phyloP scores from a whole-genome alignment of 2,797 vertebrate species.

The Crocidura indochinensis region DNA sequence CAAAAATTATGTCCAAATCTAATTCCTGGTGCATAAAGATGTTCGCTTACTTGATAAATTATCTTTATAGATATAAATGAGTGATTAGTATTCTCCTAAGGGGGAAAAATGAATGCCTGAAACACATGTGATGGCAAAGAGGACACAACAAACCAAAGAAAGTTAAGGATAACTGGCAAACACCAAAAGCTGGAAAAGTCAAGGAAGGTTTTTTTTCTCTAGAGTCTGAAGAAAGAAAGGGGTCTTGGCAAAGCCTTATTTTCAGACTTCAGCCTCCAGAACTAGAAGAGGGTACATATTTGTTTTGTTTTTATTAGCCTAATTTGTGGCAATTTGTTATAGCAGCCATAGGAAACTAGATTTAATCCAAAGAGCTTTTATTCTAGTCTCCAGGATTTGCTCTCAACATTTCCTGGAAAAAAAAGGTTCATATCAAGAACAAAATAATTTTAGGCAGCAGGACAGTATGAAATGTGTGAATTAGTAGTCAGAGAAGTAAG shows the following conservation, averaged over 20 bases:
- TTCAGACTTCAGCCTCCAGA: not conserved
- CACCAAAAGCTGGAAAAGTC: not conserved
- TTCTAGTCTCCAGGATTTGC: slow-evolving; percentile 17
- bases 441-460: slow-evolving; percentile 7
- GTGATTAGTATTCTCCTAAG: not conserved
- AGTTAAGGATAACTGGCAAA: not conserved
- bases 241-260: not conserved
- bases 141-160: not conserved
- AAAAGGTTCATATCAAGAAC: slow-evolving; percentile 27
- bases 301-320: not conserved
- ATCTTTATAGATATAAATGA: not conserved
- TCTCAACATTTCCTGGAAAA: not conserved
- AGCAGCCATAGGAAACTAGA: not conserved
- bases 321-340: slow-evolving; percentile 37
- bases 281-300: not conserved
- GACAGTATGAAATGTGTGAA: slow-evolving; percentile 36
- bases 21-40: not conserved
- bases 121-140: not conserved
- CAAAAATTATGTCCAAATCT: not conserved
- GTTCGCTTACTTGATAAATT: slow-evolving; percentile 13
- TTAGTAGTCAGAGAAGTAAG: not conserved
- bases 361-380: not conserved
- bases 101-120: not conserved
- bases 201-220: not conserved
- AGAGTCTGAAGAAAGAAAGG: not conserved